Evolutionary conservation across 2,113 vertebrate genomes (phyloP).

Genomic region (Aspidoscelis tigris): DNA sequence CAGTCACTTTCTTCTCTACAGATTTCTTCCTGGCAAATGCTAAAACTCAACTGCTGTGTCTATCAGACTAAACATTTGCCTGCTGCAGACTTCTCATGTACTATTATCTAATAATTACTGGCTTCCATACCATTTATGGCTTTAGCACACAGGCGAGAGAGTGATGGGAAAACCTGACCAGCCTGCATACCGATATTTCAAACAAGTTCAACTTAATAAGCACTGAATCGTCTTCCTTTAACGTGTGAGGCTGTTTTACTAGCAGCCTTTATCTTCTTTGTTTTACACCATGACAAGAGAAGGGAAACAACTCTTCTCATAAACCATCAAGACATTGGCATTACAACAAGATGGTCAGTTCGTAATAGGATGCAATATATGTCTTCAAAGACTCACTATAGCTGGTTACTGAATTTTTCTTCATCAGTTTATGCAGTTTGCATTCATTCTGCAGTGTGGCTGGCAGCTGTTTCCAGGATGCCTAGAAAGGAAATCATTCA

Average conservation of each 20-base stretch:
- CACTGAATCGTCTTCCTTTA: background rate
- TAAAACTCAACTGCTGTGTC: constrained; percentile 9
- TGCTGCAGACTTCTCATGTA: constrained; percentile 60
- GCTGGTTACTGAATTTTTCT: background rate
- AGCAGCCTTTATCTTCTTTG: background rate
- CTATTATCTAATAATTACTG: constrained; percentile 56
- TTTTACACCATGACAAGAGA: constrained; percentile 33
- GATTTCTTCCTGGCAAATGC: constrained; percentile 63
- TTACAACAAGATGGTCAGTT: background rate
- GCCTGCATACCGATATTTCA: constrained; percentile 25
- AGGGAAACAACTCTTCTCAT: background rate
- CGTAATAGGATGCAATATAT: too few relatives aligned
- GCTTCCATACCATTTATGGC: constrained; percentile 54
- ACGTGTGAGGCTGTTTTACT: background rate
- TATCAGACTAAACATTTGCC: constrained; percentile 64
- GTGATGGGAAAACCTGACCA: constrained; percentile 43
- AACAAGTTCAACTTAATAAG: constrained; percentile 43
- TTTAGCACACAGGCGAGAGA: constrained; percentile 36
- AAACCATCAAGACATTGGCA: too few relatives aligned
- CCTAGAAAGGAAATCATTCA: background rate
- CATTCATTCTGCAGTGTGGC: background rate
- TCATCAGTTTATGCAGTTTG: background rate
- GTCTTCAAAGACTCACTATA: too few relatives aligned
- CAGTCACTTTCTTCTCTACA: constrained; percentile 62
- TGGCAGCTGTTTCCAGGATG: background rate